A percentile compares a stretch with the other conserved stretches of the same genome.
Evolutionary conservation across 2,888 invertebrate species (phyloP).

Genomic region (Drosophila anomalipes): DNA sequence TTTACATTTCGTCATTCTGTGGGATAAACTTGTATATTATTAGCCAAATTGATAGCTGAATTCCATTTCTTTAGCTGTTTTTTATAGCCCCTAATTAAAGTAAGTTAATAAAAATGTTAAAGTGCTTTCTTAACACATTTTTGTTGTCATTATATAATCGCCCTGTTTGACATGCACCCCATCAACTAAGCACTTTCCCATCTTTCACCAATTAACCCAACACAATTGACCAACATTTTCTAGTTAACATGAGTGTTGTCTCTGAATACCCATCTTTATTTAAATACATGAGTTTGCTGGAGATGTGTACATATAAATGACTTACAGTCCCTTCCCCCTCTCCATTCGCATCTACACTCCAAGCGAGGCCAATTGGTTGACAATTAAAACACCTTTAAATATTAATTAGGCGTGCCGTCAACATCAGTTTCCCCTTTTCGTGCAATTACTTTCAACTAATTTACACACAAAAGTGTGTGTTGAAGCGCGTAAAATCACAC

Average conservation of each 20-base stretch:
- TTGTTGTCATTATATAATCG: constrained; percentile 39
- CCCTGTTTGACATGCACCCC: constrained; percentile 20
- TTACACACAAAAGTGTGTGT: constrained; percentile 57
- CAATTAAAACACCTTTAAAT: constrained; percentile 75
- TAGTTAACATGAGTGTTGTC: constrained; percentile 7
- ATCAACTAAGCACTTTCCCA: constrained; percentile 48
- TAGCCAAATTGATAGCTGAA: constrained; percentile 32
- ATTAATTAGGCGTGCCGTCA: constrained; percentile 69
- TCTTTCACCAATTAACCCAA: constrained; percentile 61
- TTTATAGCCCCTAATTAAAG: constrained; percentile 47
- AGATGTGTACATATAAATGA: constrained; percentile 43
- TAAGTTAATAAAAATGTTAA: constrained; percentile 26
- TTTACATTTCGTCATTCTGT: neutral
- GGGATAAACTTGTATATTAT: constrained; percentile 16
- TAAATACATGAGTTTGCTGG: neutral
- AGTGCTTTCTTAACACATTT: constrained; percentile 12
- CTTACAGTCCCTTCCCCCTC: constrained; percentile 44
- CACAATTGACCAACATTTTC: constrained; percentile 32
- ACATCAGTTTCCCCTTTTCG: constrained; percentile 26
- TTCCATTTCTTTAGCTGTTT: constrained; percentile 33
- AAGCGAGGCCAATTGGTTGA: constrained; percentile 26
- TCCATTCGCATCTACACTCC: neutral
- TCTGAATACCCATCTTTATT: constrained; percentile 30
- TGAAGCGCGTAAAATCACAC: constrained; percentile 68
- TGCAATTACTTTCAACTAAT: constrained; percentile 51